These are phyloP conservation scores for Hepsetus odoe DNA, from an alignment of 2,113 vertebrate genomes.

Conservation along the genomic window DNA sequence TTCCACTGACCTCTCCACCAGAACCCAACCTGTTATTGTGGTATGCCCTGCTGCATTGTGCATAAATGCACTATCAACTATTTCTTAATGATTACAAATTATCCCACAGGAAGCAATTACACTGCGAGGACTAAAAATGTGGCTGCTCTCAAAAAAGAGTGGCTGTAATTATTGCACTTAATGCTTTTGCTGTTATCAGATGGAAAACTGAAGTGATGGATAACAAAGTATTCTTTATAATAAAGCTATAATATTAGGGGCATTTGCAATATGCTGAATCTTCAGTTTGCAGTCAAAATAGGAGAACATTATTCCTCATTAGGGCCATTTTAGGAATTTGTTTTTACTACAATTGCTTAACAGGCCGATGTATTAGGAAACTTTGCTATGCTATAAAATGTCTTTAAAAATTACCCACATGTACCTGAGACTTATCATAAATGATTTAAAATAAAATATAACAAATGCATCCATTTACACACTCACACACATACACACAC, in stretches of 20 bases:
- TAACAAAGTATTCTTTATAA: conserved; percentile 52
- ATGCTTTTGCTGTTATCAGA: conserved; percentile 67
- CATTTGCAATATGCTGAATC: conserved; percentile 58
- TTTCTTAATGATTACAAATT: conserved; percentile 73
- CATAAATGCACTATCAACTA: conserved; percentile 66
- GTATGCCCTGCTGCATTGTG: conserved; percentile 53
- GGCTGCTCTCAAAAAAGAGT: conserved; percentile 58
- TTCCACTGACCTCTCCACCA: conserved; percentile 64
- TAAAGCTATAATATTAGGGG: conserved; percentile 45
- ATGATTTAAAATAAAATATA: no score
- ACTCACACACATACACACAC: no score
- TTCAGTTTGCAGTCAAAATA: conserved; percentile 46
- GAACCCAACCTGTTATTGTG: conserved; percentile 54
- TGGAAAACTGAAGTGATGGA: conserved; percentile 58
- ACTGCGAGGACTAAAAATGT: conserved; percentile 52
- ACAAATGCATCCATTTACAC: no score
- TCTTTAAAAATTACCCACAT: no score
- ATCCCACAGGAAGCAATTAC: conserved; percentile 71
- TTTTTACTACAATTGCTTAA: background rate
- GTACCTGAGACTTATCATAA: no score
- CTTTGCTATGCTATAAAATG: no score
- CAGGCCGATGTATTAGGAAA: background rate
- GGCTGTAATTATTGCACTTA: conserved; percentile 66
- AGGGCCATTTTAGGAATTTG: conserved; percentile 11
- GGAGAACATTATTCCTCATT: background rate